Conservation (phyloP, 2,797 vertebrate species). For the Lepilemur ruficaudatus region DNA sequence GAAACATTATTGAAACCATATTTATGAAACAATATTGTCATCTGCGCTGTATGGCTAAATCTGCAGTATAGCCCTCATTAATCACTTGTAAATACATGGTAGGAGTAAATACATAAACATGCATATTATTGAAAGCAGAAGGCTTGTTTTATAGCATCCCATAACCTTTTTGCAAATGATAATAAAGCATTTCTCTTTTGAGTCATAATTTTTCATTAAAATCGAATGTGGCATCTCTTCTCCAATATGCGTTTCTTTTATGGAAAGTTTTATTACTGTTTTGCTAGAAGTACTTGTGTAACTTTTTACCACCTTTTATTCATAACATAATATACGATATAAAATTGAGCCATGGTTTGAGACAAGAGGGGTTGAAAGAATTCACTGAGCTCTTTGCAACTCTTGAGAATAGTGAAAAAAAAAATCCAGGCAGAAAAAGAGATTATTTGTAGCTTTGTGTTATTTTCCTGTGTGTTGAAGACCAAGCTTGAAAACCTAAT, state of each 20-base stretch:
- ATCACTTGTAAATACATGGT: rapidly evolving
- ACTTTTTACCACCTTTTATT: not conserved
- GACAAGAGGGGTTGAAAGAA: not conserved
- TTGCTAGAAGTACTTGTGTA: not conserved
- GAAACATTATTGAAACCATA: not conserved
- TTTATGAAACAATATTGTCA: not conserved
- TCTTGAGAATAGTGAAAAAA: rapidly evolving
- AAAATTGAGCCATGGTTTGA: not conserved
- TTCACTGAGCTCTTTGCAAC: not conserved
- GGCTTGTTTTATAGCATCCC: not conserved
- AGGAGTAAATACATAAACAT: not conserved
- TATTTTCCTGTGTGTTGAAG: not conserved
- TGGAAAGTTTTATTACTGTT: not conserved
- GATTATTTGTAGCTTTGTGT: rapidly evolving
- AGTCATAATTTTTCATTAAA: not conserved
- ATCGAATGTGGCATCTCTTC: not conserved
- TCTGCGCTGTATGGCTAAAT: rapidly evolving
- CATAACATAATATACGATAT: not conserved
- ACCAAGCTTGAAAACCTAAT: rapidly evolving
- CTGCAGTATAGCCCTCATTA: not conserved
- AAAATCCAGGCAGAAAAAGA: not conserved
- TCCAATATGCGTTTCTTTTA: not conserved
- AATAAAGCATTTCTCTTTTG: not conserved
- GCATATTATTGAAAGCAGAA: not conserved
- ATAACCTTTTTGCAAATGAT: not conserved